Evolutionary conservation across 2,888 invertebrate species (phyloP).

Genomic region (Acleris holmiana): DNA sequence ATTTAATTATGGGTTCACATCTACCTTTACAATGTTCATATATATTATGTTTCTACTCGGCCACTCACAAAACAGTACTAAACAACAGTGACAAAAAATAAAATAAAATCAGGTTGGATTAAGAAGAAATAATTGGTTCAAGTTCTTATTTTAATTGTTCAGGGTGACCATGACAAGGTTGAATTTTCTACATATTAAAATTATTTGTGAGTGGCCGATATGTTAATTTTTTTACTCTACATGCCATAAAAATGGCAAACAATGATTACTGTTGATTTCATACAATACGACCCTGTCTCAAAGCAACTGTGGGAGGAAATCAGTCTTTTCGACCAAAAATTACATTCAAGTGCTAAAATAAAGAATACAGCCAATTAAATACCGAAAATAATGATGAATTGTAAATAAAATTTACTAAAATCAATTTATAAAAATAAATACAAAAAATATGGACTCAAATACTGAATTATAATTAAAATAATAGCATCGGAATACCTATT

Average conservation of each 20-base stretch:
- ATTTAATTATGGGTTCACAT: constrained; percentile 17
- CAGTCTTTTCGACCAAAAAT: constrained; percentile 54
- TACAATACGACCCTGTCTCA: constrained; percentile 45
- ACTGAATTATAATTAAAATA: constrained; percentile 32
- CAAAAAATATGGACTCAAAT: constrained; percentile 29
- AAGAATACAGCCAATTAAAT: constrained; percentile 12
- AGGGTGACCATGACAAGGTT: too few species aligned
- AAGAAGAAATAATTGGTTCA: too few species aligned
- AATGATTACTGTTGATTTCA: constrained; percentile 45
- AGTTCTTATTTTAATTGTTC: too few species aligned
- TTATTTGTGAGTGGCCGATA: constrained; percentile 20
- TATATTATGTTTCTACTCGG: constrained; percentile 11
- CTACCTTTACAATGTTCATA: constrained; percentile 28
- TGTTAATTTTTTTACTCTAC: constrained; percentile 26
- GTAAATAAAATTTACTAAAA: constrained; percentile 37
- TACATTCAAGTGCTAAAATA: constrained; percentile 21
- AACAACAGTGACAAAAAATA: too few species aligned
- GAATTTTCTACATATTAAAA: neutral
- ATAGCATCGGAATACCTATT: constrained; percentile 27
- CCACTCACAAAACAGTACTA: constrained; percentile 22
- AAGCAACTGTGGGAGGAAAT: constrained; percentile 43
- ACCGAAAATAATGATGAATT: constrained; percentile 19
- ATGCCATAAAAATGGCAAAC: constrained; percentile 42
- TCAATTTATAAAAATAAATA: constrained; percentile 33
- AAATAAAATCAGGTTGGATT: too few species aligned